Evolutionary conservation across 2,888 invertebrate species (phyloP), one percentile per base, ranked within the genome.

Genomic region (Dendrolimus houi): DNA sequence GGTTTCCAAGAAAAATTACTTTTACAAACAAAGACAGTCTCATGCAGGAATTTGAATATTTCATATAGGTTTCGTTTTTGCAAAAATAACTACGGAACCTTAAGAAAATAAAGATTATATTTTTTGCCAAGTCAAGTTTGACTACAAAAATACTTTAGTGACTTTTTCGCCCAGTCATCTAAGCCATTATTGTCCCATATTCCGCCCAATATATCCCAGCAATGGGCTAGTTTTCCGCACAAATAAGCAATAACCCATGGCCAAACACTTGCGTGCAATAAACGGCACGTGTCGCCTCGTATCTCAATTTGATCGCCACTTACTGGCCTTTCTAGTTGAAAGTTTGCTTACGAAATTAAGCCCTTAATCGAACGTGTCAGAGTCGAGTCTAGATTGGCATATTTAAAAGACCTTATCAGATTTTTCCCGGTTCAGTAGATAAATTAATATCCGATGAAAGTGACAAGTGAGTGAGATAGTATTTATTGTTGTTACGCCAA

Each of bases 231-330:
- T 82, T 83, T 86, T 81, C 80, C 71, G 76, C 75, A 73, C 81
- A 79, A 84, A 83, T 84, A 83, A 85, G 85, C 86, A 86, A 87
- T 87, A 85, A 82, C 79, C 72, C 79, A 81, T 83, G 83, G 79
- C 79, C 86, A 87, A 86, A 87, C 85, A 87, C 88, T 87, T 81
- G 82, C 75, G 81, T 79, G 77, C 82, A 87, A 88, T 88, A 87
- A 86, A 79, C 71, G 72, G 83, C 88, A 87, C 88, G 87, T 88
- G 88, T 81, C 82, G 71, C 74, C 66, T 74, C 77, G 79, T 87
- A 85, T 86, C 85, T 86, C 87, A 87, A 87, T 88, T 83, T 81
- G 82, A 87, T 85, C 74, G 72, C 71, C 71, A 75, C 77, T 79
- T 80, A 79, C 75, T 78, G 72, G 76, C 76, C 74, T 74, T 68